Evolutionary conservation across 23 tunicate genomes (phyloP), one percentile per base, ranked within the genome.

Genomic region (Halocynthia aurantium): DNA sequence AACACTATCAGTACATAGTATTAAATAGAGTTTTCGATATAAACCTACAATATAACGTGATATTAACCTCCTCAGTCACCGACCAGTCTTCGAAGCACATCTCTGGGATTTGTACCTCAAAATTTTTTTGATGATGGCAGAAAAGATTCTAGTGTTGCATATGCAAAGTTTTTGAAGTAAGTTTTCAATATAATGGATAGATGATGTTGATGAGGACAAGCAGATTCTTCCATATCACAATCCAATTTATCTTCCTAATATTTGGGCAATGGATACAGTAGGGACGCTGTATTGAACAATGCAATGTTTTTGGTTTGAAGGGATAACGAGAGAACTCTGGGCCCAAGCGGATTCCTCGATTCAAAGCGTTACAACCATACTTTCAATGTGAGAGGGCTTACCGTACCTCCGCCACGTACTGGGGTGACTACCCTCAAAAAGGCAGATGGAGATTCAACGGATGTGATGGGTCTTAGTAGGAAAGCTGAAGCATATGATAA

Each of bases 291-390:
- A 0, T 19, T 11, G 5, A 19, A 20, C 55, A 10, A 18, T 70
- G 31, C 53, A 70, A 20, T 11, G 12, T 72, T 74, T 52, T 13
- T 12, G 2, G 5, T 74, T 54, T 56, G 10, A 8, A 74, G 78
- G 70, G 97, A 85, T 19, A 79, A 90, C 55, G 97, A 90, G 51
- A 80, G 97, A 20, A 81, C 90, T 0, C 68, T 90, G 5, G 97
- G 97, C 8, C 97, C 97, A 22, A 20, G 74, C 65, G 87, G 87
- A 5, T 90, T 90, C 57, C 71, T 90, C n/a, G 97, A 90, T 63
- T 90, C 97, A 6, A 73, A 72, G 52, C 71, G 86, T 15, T 90
- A 90, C 90, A 85, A 81, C 62, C 97, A 90, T 58, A 76, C 90
- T 22, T 90, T 76, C 80, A 84, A 69, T 52, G 85, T 84, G 5